phyloP scores from a whole-genome alignment of 2,113 vertebrate genomes.

The Xyrauchen texanus region DNA sequence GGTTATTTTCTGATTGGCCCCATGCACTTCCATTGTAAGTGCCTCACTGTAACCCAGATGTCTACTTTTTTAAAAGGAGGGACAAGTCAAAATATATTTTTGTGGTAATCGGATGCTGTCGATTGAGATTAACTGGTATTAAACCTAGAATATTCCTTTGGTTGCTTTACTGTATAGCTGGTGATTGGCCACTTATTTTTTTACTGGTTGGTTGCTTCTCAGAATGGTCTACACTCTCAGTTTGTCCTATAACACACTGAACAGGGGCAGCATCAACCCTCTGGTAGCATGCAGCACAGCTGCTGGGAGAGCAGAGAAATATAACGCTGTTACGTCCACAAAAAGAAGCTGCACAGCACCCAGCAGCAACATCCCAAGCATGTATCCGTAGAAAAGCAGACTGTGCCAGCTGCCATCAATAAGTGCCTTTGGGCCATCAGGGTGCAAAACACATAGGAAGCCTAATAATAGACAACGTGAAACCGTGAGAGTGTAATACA shows the following conservation, averaged over 20 bases:
- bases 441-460: slow-evolving; percentile 75
- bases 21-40: no score
- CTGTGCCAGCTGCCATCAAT: slow-evolving; percentile 68
- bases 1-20: no score
- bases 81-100: no score
- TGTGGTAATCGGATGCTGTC: no score
- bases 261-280: slow-evolving; percentile 54
- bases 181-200: neutral
- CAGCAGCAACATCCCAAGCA: slow-evolving; percentile 70
- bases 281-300: slow-evolving; percentile 64
- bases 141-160: neutral
- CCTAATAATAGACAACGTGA: slow-evolving; percentile 71
- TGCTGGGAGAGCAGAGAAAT: slow-evolving; percentile 66
- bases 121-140: no score
- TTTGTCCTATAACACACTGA: slow-evolving; percentile 55
- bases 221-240: neutral
- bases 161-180: neutral
- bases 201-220: neutral
- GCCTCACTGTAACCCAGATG: no score
- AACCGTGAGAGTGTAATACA: slow-evolving; percentile 70
- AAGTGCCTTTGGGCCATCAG: slow-evolving; percentile 64
- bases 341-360: slow-evolving; percentile 66
- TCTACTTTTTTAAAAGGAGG: no score
- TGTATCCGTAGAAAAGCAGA: slow-evolving; percentile 75
- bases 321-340: slow-evolving; percentile 57